Evolutionary conservation across 1,140 invertebrate genomes (phyloP).

Genomic region (Drosophila triauraria): DNA sequence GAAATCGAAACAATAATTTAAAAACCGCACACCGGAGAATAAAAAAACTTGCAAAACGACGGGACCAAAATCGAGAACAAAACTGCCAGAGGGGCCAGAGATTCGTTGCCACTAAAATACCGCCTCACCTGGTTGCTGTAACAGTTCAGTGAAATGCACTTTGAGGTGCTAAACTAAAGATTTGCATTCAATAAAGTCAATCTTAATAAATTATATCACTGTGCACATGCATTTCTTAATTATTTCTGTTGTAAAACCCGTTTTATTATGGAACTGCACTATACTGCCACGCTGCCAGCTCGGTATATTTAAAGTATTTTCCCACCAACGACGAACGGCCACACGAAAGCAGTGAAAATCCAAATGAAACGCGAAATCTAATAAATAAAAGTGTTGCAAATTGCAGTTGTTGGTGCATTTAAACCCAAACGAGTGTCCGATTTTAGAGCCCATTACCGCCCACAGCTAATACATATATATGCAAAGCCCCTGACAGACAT

Average conservation of each 20-base stretch:
- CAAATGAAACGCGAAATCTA: constrained; percentile 44
- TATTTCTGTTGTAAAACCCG: not conserved
- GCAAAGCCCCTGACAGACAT: constrained; percentile 14
- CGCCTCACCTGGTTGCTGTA: not conserved
- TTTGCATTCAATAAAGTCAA: too few relatives aligned
- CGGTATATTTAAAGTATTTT: constrained; percentile 18
- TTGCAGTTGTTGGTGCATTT: constrained; percentile 49
- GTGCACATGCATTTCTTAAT: not conserved
- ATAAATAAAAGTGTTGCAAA: constrained; percentile 50
- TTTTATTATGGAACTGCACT: not conserved
- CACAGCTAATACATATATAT: constrained; percentile 9
- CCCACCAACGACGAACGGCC: constrained; percentile 20
- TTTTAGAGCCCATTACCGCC: constrained; percentile 8
- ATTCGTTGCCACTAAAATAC: not conserved
- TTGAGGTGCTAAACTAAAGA: not conserved
- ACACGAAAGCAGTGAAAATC: constrained; percentile 55
- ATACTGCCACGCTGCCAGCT: constrained; percentile 22
- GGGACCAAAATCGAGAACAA: constrained; percentile 33
- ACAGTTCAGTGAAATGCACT: not conserved
- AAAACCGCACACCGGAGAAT: constrained; percentile 24
- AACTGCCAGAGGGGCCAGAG: constrained; percentile 22
- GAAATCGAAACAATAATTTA: constrained; percentile 31
- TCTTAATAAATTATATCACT: not conserved
- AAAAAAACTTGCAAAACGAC: constrained; percentile 20
- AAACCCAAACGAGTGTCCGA: constrained; percentile 17